Evolutionary conservation across 2,797 vertebrate genomes (phyloP).

Genomic region (Argyrosomus regius): DNA sequence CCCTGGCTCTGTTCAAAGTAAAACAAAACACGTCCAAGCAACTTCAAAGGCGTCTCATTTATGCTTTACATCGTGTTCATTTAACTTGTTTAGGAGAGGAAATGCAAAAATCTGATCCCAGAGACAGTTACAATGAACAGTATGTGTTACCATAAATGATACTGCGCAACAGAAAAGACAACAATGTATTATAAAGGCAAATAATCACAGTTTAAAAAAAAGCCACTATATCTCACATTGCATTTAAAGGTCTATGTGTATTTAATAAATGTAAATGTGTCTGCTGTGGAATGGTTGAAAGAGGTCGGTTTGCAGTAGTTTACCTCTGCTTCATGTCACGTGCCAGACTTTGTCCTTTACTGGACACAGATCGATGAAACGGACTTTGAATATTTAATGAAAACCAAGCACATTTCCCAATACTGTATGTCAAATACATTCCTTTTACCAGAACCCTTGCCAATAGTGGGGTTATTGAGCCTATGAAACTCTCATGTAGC

Average conservation of each 20-base stretch:
- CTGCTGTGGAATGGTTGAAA: not conserved
- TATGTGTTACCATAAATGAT: not conserved
- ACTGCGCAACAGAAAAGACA: not conserved
- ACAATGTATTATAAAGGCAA: not conserved
- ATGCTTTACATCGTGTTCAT: not conserved
- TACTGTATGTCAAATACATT: not conserved
- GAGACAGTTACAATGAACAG: not conserved
- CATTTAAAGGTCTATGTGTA: not conserved
- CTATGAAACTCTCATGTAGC: not conserved
- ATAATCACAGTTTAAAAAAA: not conserved
- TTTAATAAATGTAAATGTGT: not conserved
- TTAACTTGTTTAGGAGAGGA: not conserved
- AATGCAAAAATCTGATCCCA: conserved; percentile 5
- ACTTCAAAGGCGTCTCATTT: not conserved
- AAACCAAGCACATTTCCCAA: not conserved
- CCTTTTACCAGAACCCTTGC: not conserved
- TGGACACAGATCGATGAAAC: not conserved
- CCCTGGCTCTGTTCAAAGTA: not conserved
- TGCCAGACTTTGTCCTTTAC: not conserved
- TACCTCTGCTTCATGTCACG: not conserved
- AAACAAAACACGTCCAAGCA: conserved; percentile 7
- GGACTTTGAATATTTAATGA: not conserved
- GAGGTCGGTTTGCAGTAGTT: not conserved
- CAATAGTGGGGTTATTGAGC: not conserved
- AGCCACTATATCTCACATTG: no score